Conservation (phyloP, 92 coral and sea anemone species). For the Heliopora coerulea region DNA sequence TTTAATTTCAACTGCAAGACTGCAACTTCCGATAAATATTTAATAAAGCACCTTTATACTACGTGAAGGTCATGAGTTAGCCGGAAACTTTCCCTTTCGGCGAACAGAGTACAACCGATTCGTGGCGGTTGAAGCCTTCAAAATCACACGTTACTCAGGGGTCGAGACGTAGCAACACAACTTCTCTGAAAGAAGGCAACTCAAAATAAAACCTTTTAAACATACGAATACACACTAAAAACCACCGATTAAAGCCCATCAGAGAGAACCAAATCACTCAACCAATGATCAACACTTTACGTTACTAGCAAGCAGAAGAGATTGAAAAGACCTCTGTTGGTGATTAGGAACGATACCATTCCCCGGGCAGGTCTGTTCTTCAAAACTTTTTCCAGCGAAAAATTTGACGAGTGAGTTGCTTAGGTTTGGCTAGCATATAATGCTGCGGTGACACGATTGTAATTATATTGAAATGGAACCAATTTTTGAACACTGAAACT, state of each 20-base stretch:
- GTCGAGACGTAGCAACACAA: neutral
- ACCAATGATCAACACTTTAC: neutral
- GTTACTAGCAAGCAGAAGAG: neutral
- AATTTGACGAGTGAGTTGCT: neutral
- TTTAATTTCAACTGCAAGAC: constrained; percentile 34
- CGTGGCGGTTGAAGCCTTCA: too few species aligned
- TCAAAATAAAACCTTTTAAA: constrained; percentile 4
- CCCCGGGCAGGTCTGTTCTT: neutral
- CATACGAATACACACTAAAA: constrained; percentile 40
- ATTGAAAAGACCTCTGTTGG: neutral
- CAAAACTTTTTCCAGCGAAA: neutral
- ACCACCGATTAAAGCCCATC: constrained; percentile 39
- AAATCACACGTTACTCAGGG: neutral
- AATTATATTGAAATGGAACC: constrained; percentile 34
- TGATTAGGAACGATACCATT: neutral
- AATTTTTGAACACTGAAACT: constrained; percentile 27
- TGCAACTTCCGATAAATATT: constrained; percentile 33
- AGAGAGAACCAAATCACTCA: neutral
- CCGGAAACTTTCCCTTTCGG: neutral
- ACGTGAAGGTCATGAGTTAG: neutral
- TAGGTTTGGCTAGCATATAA: neutral
- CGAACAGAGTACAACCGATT: neutral
- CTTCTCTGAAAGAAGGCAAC: neutral
- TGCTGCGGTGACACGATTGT: constrained; percentile 18
- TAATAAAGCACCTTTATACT: constrained; percentile 5